Conservation (phyloP, 2,888 invertebrate genomes). For the Chrysolina oricalcia region DNA sequence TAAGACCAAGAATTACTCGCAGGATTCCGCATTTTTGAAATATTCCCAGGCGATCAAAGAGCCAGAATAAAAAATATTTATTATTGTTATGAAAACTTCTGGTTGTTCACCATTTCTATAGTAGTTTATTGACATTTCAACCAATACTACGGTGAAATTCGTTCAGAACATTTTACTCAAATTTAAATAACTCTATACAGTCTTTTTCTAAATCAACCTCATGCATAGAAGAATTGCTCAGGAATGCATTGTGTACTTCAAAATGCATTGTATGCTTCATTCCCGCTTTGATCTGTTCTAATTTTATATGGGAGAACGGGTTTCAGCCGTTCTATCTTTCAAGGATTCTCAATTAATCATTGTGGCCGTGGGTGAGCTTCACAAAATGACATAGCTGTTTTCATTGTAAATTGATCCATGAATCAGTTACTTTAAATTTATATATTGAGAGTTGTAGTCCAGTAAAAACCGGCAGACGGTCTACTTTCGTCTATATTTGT, state of each 20-base stretch:
- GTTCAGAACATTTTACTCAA: too few species aligned
- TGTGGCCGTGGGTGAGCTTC: background rate
- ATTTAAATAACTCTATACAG: too few species aligned
- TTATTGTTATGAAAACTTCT: too few species aligned
- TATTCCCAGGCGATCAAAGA: too few species aligned
- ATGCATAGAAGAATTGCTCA: background rate
- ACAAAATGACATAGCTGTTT: slow-evolving; percentile 12
- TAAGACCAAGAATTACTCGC: too few species aligned
- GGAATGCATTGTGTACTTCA: background rate
- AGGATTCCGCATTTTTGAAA: too few species aligned
- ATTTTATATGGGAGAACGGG: background rate
- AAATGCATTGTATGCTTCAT: background rate
- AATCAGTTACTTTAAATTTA: slow-evolving; percentile 6
- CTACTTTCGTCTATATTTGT: too few species aligned
- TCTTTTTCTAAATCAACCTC: too few species aligned
- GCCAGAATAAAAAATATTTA: too few species aligned
- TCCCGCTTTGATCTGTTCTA: background rate
- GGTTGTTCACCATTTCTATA: too few species aligned
- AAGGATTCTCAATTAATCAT: slow-evolving; percentile 7
- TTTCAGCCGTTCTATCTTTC: background rate
- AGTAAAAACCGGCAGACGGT: background rate
- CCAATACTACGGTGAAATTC: too few species aligned
- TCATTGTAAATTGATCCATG: slow-evolving; percentile 14
- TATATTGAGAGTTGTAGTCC: background rate
- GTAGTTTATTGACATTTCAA: too few species aligned